Evolutionary conservation across 2,797 vertebrate genomes (phyloP), one percentile per base, ranked within the genome.

Genomic region (Menidia menidia): DNA sequence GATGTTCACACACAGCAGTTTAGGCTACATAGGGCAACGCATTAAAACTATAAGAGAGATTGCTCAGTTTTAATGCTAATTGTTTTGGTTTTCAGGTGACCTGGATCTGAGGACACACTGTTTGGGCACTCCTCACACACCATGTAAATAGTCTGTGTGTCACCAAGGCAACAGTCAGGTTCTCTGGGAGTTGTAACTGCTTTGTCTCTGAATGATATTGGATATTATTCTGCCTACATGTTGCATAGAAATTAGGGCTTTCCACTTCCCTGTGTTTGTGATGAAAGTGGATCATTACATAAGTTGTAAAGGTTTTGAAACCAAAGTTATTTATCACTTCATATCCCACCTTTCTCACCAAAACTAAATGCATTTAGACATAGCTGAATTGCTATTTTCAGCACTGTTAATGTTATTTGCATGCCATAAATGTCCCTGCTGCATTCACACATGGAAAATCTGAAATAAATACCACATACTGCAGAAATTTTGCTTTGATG

Each of bases 71-170:
- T 45, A 57, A 67, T 52, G 47, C 14, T 11, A 59, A 51, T 75
- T 73, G n/a, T 61, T 64, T 31, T 72, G 35, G 43, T 56, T 50
- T 31, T 73, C 50, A 60, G 48, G 58, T 70, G 57, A 71, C 15
- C 33, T 72, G 18, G 0, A 47, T 45, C 30, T 12, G 14, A 33
- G 6, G 31, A 30, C 50, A 30, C 50, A 14, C 31, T 31, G 6
- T 31, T 13, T 25, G 15, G 25, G 12, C 25, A 3, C 56, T 8
- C 16, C 42, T 60, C 63, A 53, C 51, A 48, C 39, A 52, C 18
- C 31, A 60, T 30, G 32, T 45, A 31, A 66, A 57, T 51, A 35
- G 13, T 16, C 48, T 32, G 44, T 1, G 7, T 64, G 62, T 72
- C 66, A 52, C 33, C 43, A 64, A 53, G 48, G 75, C 51, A 58